Evolutionary conservation across 2,888 invertebrate species (phyloP).

Genomic region (Fissipunctia ypsillon): DNA sequence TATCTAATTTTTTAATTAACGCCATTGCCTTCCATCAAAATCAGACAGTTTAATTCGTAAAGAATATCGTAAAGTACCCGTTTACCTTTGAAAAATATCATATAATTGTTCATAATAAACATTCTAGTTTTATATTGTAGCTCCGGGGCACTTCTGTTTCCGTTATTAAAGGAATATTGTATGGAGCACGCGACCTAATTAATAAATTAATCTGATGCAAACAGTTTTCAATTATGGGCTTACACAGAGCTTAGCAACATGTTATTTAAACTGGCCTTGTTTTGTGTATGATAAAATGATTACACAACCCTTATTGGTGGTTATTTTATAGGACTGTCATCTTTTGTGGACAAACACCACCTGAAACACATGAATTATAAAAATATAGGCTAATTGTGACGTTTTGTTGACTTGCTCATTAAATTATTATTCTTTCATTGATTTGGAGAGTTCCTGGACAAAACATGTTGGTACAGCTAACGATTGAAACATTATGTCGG

Average conservation of each 20-base stretch:
- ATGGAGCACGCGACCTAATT: slow-evolving; percentile 45
- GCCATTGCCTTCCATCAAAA: slow-evolving; percentile 5
- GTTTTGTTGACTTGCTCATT: not conserved
- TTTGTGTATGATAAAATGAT: slow-evolving; percentile 29
- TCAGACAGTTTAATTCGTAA: slow-evolving; percentile 1
- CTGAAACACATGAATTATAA: not conserved
- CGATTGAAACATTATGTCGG: no score
- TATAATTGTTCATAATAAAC: slow-evolving; percentile 1
- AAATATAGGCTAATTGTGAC: not conserved
- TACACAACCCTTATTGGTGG: not conserved
- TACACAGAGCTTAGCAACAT: slow-evolving; percentile 41
- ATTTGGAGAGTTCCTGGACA: not conserved
- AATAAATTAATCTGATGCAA: slow-evolving; percentile 60
- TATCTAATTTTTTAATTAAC: not conserved
- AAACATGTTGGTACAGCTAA: not conserved
- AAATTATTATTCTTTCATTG: not conserved
- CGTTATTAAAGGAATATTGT: slow-evolving; percentile 38
- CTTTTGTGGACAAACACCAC: not conserved
- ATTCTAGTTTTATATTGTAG: slow-evolving; percentile 20
- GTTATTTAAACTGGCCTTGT: slow-evolving; percentile 31
- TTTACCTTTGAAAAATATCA: slow-evolving; percentile 19
- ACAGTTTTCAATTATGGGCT: slow-evolving; percentile 59
- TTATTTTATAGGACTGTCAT: not conserved
- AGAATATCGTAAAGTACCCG: not conserved
- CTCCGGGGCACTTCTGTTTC: slow-evolving; percentile 27